phyloP scores from a whole-genome alignment of 2,888 invertebrate genomes.

The Caenorhabditis parvicauda region DNA sequence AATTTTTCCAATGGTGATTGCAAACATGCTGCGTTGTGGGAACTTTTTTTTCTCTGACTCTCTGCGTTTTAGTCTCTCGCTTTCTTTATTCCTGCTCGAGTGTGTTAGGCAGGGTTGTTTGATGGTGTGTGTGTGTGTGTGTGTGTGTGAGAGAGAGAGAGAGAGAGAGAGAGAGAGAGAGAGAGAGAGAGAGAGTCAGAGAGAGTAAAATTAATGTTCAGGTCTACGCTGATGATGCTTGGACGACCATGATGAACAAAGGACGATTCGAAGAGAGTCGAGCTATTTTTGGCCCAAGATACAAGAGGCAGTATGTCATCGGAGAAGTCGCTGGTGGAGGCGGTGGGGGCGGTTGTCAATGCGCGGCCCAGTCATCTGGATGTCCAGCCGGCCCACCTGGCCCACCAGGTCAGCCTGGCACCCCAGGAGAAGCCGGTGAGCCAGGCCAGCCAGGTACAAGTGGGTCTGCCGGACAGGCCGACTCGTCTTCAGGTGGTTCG shows the following conservation, averaged over 20 bases:
- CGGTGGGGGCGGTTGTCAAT: neutral
- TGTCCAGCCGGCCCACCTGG: neutral
- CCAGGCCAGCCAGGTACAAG: neutral
- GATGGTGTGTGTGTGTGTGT: too few relatives aligned
- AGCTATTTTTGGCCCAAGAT: constrained; percentile 22
- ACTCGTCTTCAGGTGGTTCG: neutral
- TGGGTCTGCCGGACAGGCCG: neutral
- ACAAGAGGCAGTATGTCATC: constrained; percentile 20
- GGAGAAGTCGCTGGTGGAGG: neutral
- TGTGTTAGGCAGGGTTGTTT: too few relatives aligned
- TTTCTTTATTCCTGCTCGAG: neutral
- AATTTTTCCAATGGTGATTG: neutral
- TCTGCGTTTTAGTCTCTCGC: constrained; percentile 6
- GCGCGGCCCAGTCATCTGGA: neutral
- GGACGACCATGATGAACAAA: constrained; percentile 28
- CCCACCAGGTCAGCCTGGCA: neutral
- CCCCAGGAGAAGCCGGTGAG: too few relatives aligned
- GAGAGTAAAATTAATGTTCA: too few relatives aligned
- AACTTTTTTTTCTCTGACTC: too few relatives aligned
- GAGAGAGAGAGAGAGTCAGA: neutral
- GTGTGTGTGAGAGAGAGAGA: too few relatives aligned
- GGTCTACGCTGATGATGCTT: constrained; percentile 33
- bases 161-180: too few relatives aligned
- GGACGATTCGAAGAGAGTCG: constrained; percentile 17
- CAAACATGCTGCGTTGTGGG: too few relatives aligned